A percentile compares a stretch with the other conserved stretches of the same genome.
These are phyloP conservation scores for Gallinago paraguaiae DNA, from an alignment of 2,113 vertebrate species.

Conservation along the genomic window DNA sequence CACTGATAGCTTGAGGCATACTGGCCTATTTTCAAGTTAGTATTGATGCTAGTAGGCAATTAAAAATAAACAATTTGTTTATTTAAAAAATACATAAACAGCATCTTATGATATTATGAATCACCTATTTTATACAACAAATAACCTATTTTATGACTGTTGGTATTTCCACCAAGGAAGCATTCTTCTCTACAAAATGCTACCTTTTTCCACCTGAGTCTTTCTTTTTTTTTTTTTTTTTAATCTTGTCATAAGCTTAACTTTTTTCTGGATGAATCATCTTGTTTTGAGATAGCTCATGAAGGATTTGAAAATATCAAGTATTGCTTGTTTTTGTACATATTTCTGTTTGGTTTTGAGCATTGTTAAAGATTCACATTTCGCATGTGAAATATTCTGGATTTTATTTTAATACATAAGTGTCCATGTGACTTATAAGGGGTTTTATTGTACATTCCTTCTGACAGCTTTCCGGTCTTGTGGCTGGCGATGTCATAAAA, in stretches of 20 bases:
- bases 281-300: background rate
- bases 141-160: background rate
- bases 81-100: background rate
- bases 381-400: background rate
- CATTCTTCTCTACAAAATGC: background rate
- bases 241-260: background rate
- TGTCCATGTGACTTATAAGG: background rate
- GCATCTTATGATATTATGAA: background rate
- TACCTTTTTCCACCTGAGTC: background rate
- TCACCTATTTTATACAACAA: background rate
- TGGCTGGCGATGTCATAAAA: background rate
- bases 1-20: background rate
- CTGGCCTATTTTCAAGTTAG: background rate
- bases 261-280: background rate
- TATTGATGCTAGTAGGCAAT: background rate
- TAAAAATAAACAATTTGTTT: slow-evolving; percentile 19
- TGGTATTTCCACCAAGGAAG: background rate
- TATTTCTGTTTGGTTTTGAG: background rate
- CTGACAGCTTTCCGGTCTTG: background rate
- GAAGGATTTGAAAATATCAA: background rate
- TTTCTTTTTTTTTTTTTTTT: background rate
- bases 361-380: background rate
- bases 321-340: background rate
- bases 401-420: background rate
- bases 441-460: background rate